phyloP scores from a whole-genome alignment of 2,113 vertebrate species.

The Pyxicephalus adspersus region DNA sequence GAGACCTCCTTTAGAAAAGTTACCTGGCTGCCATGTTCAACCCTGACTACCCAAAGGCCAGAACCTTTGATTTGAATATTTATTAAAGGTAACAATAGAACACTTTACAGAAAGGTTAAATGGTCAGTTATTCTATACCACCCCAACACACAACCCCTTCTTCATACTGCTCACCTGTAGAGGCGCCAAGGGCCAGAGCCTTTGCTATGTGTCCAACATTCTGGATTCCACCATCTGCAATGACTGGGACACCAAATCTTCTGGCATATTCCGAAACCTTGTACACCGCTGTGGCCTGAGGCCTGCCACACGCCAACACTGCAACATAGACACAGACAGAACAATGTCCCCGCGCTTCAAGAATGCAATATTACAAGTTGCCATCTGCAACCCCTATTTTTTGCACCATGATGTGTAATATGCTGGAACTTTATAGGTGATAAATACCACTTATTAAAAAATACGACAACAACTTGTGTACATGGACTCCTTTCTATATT shows the following conservation, averaged over 20 bases:
- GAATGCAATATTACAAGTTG: not conserved
- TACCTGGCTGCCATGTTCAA: not conserved
- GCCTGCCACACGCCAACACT: conserved; percentile 94
- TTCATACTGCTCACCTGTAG: conserved; percentile 79
- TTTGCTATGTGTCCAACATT: conserved; percentile 93
- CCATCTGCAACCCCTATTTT: no score
- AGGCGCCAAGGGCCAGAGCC: conserved; percentile 91
- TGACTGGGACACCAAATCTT: conserved; percentile 91
- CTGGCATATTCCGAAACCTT: conserved; percentile 95
- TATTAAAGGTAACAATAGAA: no score
- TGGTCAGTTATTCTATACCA: not conserved
- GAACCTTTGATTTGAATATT: not conserved
- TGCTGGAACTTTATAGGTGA: no score
- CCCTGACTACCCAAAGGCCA: not conserved
- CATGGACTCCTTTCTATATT: no score
- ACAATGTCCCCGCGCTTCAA: not conserved
- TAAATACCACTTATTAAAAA: no score
- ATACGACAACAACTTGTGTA: no score
- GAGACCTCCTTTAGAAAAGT: not conserved
- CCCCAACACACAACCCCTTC: not conserved
- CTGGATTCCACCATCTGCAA: conserved; percentile 95
- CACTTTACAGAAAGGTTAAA: not conserved
- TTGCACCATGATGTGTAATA: no score
- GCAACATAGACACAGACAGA: conserved; percentile 43
- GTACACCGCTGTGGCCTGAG: conserved; percentile 96